Conservation (phyloP, 2,113 vertebrate species). For the Glareola pratincola region DNA sequence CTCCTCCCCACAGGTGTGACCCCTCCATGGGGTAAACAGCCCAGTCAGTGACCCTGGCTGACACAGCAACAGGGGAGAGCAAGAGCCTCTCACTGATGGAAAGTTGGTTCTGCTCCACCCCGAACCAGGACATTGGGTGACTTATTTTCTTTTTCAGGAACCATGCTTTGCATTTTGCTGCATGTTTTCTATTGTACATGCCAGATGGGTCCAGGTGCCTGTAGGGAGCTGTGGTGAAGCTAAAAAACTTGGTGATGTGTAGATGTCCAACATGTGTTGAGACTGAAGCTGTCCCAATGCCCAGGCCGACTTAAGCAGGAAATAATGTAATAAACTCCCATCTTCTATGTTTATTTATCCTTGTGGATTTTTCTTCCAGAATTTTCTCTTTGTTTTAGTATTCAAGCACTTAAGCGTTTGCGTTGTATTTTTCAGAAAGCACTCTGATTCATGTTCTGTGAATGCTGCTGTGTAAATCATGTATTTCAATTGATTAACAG, state of each 20-base stretch:
- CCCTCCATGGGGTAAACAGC: too few relatives aligned
- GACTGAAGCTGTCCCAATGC: background rate
- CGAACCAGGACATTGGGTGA: background rate
- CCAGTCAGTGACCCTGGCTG: too few relatives aligned
- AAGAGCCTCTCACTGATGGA: too few relatives aligned
- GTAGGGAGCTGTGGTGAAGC: background rate
- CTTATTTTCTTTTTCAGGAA: background rate
- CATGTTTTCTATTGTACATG: background rate
- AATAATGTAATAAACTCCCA: background rate
- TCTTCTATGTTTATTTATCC: background rate
- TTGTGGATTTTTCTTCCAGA: background rate
- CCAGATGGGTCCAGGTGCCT: background rate
- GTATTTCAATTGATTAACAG: constrained; percentile 5
- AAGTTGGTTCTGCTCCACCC: too few relatives aligned
- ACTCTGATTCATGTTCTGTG: background rate
- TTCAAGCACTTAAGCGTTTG: background rate
- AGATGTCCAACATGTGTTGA: background rate
- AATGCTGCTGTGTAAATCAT: background rate
- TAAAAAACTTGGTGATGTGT: background rate
- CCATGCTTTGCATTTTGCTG: background rate
- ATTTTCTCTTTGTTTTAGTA: background rate
- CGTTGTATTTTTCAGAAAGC: background rate
- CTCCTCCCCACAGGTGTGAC: too few relatives aligned
- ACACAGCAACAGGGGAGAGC: too few relatives aligned
- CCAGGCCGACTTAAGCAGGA: background rate